These are phyloP conservation scores for Malurus leucopterus DNA, from an alignment of 2,797 vertebrate genomes.

Conservation along the genomic window DNA sequence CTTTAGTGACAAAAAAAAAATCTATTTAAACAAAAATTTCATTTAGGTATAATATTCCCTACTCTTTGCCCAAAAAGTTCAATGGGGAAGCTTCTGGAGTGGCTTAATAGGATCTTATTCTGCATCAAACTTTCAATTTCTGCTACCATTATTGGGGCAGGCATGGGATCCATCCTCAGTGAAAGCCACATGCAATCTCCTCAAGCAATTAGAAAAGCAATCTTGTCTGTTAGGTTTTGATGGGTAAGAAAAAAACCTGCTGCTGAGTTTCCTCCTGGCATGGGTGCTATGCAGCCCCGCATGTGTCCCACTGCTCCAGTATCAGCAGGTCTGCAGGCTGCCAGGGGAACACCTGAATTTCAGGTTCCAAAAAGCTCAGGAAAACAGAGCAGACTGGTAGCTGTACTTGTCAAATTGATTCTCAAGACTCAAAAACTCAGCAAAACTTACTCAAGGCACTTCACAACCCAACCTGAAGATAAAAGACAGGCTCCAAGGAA, in stretches of 20 bases:
- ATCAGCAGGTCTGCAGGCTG: accelerated
- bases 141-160: background rate
- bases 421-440: background rate
- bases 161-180: background rate
- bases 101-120: background rate
- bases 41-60: background rate
- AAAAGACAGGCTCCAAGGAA: background rate
- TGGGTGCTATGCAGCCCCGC: accelerated
- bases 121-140: background rate
- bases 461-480: background rate
- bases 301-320: accelerated
- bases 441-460: background rate
- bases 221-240: background rate
- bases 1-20: background rate
- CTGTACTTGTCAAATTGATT: background rate
- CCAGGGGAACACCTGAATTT: background rate
- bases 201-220: background rate
- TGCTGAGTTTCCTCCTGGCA: background rate
- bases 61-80: background rate
- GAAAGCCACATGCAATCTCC: background rate
- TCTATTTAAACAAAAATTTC: background rate
- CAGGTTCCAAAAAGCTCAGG: background rate
- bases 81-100: background rate
- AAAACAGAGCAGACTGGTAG: background rate
- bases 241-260: background rate